A percentile compares a stretch with the other conserved stretches of the same genome.
phyloP scores from a whole-genome alignment of 2,113 vertebrate genomes.

The Malurus melanocephalus region DNA sequence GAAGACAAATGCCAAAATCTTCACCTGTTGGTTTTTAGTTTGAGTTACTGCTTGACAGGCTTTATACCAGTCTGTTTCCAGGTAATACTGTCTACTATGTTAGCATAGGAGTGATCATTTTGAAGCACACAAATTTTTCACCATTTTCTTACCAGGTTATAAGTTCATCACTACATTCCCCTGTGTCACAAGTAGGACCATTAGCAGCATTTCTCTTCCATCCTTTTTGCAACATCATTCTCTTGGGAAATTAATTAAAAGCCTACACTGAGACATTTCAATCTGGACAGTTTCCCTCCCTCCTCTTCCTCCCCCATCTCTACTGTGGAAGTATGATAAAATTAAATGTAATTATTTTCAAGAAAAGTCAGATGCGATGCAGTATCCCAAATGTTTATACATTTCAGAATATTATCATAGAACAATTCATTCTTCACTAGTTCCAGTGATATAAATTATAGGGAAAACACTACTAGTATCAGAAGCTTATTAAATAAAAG shows the following conservation, averaged over 20 bases:
- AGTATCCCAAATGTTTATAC: not conserved
- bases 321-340: not conserved
- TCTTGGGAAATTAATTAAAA: slow-evolving; percentile 38
- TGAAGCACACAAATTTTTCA: not conserved
- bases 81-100: not conserved
- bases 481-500: not conserved
- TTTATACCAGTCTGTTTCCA: not conserved
- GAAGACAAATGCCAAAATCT: not conserved
- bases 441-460: not conserved
- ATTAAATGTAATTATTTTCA: not conserved
- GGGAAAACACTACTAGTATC: not conserved
- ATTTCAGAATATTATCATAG: not conserved
- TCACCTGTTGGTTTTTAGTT: not conserved
- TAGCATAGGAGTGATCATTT: not conserved
- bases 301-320: not conserved
- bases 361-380: not conserved
- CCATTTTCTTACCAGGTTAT: not conserved
- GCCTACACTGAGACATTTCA: not conserved
- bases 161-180: not conserved
- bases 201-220: not conserved
- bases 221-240: not conserved
- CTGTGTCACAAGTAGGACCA: not conserved
- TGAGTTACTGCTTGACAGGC: not conserved
- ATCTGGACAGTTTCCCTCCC: not conserved
- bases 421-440: not conserved